Evolutionary conservation across 2,888 invertebrate species (phyloP).

Genomic region (Chymomyza caudatula): DNA sequence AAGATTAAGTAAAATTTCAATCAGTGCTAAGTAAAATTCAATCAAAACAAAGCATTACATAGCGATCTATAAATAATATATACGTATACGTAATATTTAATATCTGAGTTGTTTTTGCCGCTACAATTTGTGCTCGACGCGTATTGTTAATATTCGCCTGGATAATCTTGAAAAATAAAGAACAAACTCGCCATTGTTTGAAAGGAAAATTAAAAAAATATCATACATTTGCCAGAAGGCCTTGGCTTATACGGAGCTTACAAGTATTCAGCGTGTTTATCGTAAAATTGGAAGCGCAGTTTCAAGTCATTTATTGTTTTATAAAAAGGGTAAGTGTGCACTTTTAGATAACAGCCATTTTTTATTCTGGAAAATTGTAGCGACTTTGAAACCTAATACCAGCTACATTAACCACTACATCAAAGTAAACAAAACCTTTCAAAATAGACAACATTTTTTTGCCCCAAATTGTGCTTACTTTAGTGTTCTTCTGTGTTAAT

Average conservation of each 20-base stretch:
- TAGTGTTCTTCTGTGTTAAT: too few species aligned
- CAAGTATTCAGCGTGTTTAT: background rate
- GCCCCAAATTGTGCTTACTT: too few species aligned
- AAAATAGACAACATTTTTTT: too few species aligned
- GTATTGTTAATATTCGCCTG: background rate
- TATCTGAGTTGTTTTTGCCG: background rate
- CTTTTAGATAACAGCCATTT: too few species aligned
- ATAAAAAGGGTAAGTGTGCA: too few species aligned
- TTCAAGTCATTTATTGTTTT: too few species aligned
- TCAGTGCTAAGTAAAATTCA: background rate
- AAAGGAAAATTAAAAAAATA: background rate
- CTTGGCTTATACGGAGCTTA: background rate
- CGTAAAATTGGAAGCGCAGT: too few species aligned
- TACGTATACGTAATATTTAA: background rate
- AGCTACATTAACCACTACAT: too few species aligned
- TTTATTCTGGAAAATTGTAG: too few species aligned
- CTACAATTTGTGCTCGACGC: background rate
- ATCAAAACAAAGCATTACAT: background rate
- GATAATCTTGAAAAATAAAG: conserved; percentile 14
- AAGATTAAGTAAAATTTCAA: background rate
- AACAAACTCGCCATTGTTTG: conserved; percentile 1
- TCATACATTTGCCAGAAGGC: background rate
- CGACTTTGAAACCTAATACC: too few species aligned
- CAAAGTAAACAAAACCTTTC: too few species aligned
- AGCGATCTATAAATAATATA: background rate